phyloP scores from a whole-genome alignment of 2,888 invertebrate genomes.

The Lasioglossum morio region DNA sequence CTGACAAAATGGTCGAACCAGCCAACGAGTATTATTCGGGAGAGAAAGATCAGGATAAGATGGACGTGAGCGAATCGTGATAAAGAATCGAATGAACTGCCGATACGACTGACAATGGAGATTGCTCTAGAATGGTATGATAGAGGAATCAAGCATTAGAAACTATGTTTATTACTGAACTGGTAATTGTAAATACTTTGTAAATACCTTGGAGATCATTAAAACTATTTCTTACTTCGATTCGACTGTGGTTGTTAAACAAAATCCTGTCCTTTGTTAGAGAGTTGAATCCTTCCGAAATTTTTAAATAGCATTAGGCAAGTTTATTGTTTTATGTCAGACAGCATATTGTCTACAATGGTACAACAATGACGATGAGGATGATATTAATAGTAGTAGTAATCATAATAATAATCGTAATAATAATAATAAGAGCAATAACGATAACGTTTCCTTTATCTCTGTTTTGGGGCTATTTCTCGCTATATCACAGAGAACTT shows the following conservation, averaged over 20 bases:
- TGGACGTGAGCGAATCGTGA: constrained; percentile 82
- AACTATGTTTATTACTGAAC: background rate
- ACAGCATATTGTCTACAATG: constrained; percentile 75
- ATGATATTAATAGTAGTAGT: constrained; percentile 66
- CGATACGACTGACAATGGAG: background rate
- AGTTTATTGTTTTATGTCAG: constrained; percentile 78
- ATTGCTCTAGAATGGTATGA: too few relatives aligned
- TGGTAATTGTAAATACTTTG: constrained; percentile 51
- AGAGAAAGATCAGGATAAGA: constrained; percentile 95
- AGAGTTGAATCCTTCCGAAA: background rate
- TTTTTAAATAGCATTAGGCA: constrained; percentile 75
- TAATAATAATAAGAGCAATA: constrained; percentile 75
- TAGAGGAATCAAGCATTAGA: constrained; percentile 7
- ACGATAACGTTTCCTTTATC: constrained; percentile 77
- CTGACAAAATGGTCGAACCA: constrained; percentile 93
- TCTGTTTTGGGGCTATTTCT: constrained; percentile 78
- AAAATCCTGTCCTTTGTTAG: background rate
- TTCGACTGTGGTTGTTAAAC: background rate
- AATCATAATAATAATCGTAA: constrained; percentile 40
- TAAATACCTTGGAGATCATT: constrained; percentile 45
- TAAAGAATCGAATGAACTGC: background rate
- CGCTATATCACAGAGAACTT: constrained; percentile 83
- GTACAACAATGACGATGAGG: constrained; percentile 69
- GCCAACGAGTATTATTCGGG: constrained; percentile 96
- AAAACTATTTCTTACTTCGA: constrained; percentile 42